These are phyloP conservation scores for Caenorhabditis inopinata DNA, from an alignment of 1,140 invertebrate species.

Conservation along the genomic window DNA sequence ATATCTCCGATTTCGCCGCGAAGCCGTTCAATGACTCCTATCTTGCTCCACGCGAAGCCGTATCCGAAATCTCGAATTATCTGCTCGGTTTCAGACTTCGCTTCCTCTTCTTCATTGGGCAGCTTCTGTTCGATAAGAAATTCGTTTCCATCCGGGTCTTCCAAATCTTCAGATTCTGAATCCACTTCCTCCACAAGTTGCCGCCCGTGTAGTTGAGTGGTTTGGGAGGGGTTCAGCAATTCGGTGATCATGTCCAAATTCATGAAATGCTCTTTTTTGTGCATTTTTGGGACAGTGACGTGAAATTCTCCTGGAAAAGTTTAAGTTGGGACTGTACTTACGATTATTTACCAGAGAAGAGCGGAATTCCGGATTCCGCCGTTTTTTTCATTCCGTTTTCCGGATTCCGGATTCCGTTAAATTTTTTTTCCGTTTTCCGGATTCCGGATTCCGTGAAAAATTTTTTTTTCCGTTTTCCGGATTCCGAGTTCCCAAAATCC, in stretches of 20 bases:
- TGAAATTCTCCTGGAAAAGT: slow-evolving; percentile 40
- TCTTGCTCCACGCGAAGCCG: slow-evolving; percentile 43
- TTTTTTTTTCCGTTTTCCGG: too few species aligned
- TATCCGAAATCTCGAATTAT: slow-evolving; percentile 10
- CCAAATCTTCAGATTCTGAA: neutral
- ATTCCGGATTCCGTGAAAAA: too few species aligned
- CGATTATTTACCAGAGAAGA: too few species aligned
- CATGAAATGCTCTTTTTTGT: slow-evolving; percentile 26
- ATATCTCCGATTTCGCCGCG: slow-evolving; percentile 29
- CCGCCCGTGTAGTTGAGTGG: neutral
- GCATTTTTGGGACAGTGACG: slow-evolving; percentile 22
- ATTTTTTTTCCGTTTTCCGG: too few species aligned
- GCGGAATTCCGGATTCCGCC: neutral
- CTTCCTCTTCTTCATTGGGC: neutral
- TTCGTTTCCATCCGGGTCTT: neutral
- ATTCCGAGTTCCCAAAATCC: too few species aligned
- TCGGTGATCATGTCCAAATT: slow-evolving; percentile 44
- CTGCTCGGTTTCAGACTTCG: neutral
- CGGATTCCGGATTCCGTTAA: too few species aligned
- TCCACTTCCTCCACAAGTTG: slow-evolving; percentile 36
- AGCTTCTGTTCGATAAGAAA: neutral
- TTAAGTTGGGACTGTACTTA: too few species aligned
- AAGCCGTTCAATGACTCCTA: slow-evolving; percentile 23
- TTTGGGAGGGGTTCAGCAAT: neutral
- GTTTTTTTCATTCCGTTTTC: neutral